A percentile compares a stretch with the other conserved stretches of the same genome.
Evolutionary conservation across 2,888 invertebrate species (phyloP).

Genomic region (Euzetes globulus): DNA sequence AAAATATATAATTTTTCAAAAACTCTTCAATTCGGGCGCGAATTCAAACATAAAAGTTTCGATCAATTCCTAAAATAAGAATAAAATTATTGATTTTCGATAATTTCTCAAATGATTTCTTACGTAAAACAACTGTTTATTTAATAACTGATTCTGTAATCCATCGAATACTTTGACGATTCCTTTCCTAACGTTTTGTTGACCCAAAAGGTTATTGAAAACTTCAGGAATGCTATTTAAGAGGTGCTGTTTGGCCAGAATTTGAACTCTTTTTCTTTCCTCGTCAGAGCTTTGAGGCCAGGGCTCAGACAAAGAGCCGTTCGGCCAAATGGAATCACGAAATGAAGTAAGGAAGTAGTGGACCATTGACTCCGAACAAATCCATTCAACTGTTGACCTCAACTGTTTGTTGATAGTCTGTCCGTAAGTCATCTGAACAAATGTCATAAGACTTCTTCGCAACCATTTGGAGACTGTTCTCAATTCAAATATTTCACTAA

Average conservation of each 20-base stretch:
- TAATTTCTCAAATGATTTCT: constrained; percentile 49
- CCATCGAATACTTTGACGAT: constrained; percentile 77
- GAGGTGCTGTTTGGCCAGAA: constrained; percentile 47
- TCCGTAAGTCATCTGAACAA: constrained; percentile 86
- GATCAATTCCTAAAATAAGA: constrained; percentile 41
- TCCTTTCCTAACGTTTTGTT: constrained; percentile 72
- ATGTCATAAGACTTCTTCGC: constrained; percentile 74
- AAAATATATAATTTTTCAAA: background rate
- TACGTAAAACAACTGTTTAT: constrained; percentile 84
- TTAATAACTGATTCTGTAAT: constrained; percentile 72
- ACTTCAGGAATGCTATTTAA: constrained; percentile 55
- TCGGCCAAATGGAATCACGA: constrained; percentile 82
- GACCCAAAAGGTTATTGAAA: constrained; percentile 72
- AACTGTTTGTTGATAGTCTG: constrained; percentile 75
- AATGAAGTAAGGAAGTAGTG: constrained; percentile 75
- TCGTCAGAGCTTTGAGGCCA: constrained; percentile 55
- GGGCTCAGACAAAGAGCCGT: constrained; percentile 57
- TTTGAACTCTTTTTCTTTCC: constrained; percentile 52
- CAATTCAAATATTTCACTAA: constrained; percentile 84
- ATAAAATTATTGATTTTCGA: background rate
- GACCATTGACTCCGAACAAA: constrained; percentile 82
- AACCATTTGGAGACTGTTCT: constrained; percentile 80
- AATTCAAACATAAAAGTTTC: constrained; percentile 44
- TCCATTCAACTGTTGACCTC: constrained; percentile 73
- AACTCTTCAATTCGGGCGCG: constrained; percentile 42